Evolutionary conservation across 2,797 vertebrate genomes (phyloP).

Genomic region (Acanthiza pusilla): DNA sequence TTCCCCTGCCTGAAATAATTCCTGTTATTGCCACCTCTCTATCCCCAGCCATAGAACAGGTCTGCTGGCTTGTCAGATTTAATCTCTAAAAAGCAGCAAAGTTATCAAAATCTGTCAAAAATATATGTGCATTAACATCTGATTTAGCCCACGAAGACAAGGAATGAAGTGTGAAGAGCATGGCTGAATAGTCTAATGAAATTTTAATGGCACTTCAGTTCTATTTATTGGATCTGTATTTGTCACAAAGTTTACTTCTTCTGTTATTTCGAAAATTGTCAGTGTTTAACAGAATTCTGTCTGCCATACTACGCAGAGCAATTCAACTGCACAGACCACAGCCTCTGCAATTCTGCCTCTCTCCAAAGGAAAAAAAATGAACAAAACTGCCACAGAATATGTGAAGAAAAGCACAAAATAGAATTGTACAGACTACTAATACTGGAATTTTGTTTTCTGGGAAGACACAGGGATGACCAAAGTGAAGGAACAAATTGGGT

Average conservation of each 20-base stretch:
- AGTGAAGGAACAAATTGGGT: not conserved
- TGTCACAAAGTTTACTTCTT: constrained; percentile 6
- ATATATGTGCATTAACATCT: constrained; percentile 29
- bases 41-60: not conserved
- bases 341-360: not conserved
- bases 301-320: not conserved
- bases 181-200: not conserved
- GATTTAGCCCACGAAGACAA: not conserved
- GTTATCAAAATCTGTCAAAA: constrained; percentile 23
- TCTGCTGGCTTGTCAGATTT: constrained; percentile 11
- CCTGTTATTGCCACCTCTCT: constrained; percentile 11
- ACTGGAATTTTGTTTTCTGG: not conserved
- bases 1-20: constrained; percentile 27
- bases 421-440: not conserved
- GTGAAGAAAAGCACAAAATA: not conserved
- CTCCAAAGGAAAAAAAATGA: not conserved
- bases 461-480: not conserved
- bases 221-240: not conserved
- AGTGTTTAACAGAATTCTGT: not conserved
- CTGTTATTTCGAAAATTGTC: not conserved
- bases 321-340: not conserved
- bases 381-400: not conserved
- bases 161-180: not conserved
- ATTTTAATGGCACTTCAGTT: constrained; percentile 26
- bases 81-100: constrained; percentile 1